phyloP scores from a whole-genome alignment of 2,888 invertebrate genomes.

The Sturmia bella region DNA sequence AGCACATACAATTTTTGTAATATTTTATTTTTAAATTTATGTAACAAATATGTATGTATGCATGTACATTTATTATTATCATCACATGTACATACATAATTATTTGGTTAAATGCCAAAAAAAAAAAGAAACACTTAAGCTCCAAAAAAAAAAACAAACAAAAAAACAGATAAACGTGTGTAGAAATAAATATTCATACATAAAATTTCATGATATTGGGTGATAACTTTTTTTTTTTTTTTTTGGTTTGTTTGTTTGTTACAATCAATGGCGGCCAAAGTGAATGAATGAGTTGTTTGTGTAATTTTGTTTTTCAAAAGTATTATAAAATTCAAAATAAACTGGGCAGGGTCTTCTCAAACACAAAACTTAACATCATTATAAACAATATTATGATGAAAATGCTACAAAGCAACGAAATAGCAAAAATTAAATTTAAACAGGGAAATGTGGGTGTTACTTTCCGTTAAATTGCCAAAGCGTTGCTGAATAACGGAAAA shows the following conservation, averaged over 20 bases:
- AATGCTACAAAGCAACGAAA: slow-evolving; percentile 6
- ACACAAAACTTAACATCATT: background rate
- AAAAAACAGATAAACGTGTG: slow-evolving; percentile 14
- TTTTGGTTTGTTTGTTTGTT: slow-evolving; percentile 30
- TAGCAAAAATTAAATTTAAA: background rate
- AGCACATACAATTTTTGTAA: slow-evolving; percentile 5
- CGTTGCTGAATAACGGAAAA: slow-evolving; percentile 2
- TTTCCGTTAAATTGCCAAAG: slow-evolving; percentile 13
- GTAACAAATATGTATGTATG: slow-evolving; percentile 2
- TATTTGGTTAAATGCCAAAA: slow-evolving; percentile 67
- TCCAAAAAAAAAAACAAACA: slow-evolving; percentile 16
- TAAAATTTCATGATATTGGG: slow-evolving; percentile 22
- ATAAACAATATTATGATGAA: background rate
- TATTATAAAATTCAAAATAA: slow-evolving; percentile 20
- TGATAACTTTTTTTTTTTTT: too few relatives aligned
- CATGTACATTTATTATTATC: slow-evolving; percentile 36
- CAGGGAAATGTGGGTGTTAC: slow-evolving; percentile 40
- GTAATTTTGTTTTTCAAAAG: slow-evolving; percentile 23
- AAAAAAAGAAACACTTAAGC: background rate
- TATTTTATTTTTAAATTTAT: background rate
- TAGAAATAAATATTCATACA: too few relatives aligned
- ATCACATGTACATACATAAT: too few relatives aligned
- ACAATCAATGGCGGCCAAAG: slow-evolving; percentile 6
- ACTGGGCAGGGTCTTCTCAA: slow-evolving; percentile 25
- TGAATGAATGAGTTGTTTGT: background rate